Evolutionary conservation across 2,797 vertebrate genomes (phyloP), one percentile per base, ranked within the genome.

Genomic region (Helostoma temminkii): DNA sequence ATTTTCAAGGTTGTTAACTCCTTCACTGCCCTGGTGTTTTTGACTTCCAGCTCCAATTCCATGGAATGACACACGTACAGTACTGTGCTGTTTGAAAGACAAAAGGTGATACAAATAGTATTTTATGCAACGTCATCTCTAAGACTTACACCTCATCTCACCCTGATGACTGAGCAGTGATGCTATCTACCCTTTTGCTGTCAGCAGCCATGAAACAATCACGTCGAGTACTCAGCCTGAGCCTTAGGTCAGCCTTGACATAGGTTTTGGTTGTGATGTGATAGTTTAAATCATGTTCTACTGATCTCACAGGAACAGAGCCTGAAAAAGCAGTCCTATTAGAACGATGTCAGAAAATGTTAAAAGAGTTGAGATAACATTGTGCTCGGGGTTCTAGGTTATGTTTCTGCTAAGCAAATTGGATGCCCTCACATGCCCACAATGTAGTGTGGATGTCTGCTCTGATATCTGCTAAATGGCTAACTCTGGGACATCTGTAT

Each of bases 271-370:
- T 25, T 43, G 41, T 78, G 71, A 83, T 80, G 76, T 67, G n/a
- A 76, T 66, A 55, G 54, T 78, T 83, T 72, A 63, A 82, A 82
- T 82, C 34, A 80, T 65, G 48, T 64, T 58, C 28, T 49, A 14
- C 30, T 11, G 32, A 32, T 64, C 25, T 54, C 50, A 25, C 2
- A 37, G 53, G 73, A 60, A 48, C 19, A 64, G 26, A 62, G 28
- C 43, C 73, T 0, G 19, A 8, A 70, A 63, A 70, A 7, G 24
- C 1, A 1, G 16, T 14, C 3, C 25, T 54, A 37, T 56, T 6
- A 36, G 56, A 50, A 26, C 2, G 49, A 49, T 30, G 22, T 49
- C 19, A 26, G 18, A 50, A 67, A 65, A 69, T 50, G 58, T 32
- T 30, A n/a, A n/a, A n/a, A n/a, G n/a, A n/a, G n/a, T n/a, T n/a